Percentiles rank a stretch among this genome's conserved stretches.
Conservation (phyloP, 2,888 invertebrate species). For the Meiosimyza platycephala region DNA sequence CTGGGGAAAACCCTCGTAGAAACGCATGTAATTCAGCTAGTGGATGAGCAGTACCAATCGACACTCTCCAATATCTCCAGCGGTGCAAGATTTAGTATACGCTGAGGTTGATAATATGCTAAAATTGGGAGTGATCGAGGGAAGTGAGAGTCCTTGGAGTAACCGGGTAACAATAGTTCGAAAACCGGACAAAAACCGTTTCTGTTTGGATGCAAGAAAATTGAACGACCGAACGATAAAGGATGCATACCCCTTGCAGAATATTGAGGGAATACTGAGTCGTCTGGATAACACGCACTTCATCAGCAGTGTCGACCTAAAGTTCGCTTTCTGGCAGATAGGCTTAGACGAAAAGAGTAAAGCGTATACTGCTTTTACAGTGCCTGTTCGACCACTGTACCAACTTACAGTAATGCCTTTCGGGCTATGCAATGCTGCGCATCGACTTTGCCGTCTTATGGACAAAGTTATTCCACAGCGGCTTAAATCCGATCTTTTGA, state of each 20-base stretch:
- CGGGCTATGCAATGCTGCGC: conserved; percentile 33
- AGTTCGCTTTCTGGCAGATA: conserved; percentile 37
- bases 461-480: conserved; percentile 44
- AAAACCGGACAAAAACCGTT: conserved; percentile 31
- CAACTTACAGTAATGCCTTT: conserved; percentile 33
- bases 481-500: conserved; percentile 38
- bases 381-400: conserved; percentile 38
- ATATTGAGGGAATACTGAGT: background rate
- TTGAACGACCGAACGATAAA: no score
- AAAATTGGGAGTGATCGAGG: conserved; percentile 14
- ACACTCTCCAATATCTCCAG: background rate
- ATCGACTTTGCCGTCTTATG: conserved; percentile 36
- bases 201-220: conserved; percentile 19
- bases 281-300: conserved; percentile 46
- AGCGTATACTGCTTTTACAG: conserved; percentile 37
- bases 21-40: background rate
- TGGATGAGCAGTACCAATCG: background rate
- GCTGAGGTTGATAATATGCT: conserved; percentile 9
- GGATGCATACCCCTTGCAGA: no score
- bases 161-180: conserved; percentile 1
- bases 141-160: conserved; percentile 3
- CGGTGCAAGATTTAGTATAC: conserved; percentile 4
- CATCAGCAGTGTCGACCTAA: conserved; percentile 46
- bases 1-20: background rate
- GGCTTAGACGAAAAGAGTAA: conserved; percentile 31